Evolutionary conservation across 2,113 vertebrate genomes (phyloP), one percentile per base, ranked within the genome.

Genomic region (Triplophysa rosa): DNA sequence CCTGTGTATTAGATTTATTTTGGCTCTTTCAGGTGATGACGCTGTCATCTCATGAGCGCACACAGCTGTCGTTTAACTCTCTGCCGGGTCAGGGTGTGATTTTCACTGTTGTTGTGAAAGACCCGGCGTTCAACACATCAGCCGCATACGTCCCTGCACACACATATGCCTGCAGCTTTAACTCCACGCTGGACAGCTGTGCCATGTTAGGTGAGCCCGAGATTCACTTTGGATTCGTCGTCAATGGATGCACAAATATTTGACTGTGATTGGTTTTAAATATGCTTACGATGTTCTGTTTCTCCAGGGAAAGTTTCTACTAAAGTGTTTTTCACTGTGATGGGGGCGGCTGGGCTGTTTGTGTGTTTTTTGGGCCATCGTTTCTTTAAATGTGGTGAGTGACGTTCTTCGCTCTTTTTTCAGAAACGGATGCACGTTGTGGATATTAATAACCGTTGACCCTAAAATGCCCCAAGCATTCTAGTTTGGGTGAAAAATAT

Each of bases 301-400:
- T 70, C 49, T 90, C 23, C 79, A 98, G 97, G 95, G 78, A 95
- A 88, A 80, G 79, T 91, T 1, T 96, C 95, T 3, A 95, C 95
- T 19, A 97, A 96, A 88, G 59, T 98, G 2, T 95, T 99, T 83
- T 98, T 98, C 85, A 98, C 94, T 62, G 67, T 91, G 64, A 66
- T 90, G 63, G 95, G 94, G 61, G 14, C 96, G 80, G 93, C 95
- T 8, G 97, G 98, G 2, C 90, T 99, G 71, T 95, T 98, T 33
- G 80, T 94, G 76, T 99, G 97, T 85, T 98, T 96, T 88, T 92
- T 95, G 56, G 97, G 97, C 11, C 97, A 99, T 84, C 92, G 95
- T 56, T 98, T 95, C 90, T 98, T 98, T 90, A 98, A 98, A 92
- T 95, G 93, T 91, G 96, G 97, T 98, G 89, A 90, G 91, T 80